Evolutionary conservation across 1,140 invertebrate genomes (phyloP), one percentile per base, ranked within the genome.

Genomic region (Brachionus paranguensis): DNA sequence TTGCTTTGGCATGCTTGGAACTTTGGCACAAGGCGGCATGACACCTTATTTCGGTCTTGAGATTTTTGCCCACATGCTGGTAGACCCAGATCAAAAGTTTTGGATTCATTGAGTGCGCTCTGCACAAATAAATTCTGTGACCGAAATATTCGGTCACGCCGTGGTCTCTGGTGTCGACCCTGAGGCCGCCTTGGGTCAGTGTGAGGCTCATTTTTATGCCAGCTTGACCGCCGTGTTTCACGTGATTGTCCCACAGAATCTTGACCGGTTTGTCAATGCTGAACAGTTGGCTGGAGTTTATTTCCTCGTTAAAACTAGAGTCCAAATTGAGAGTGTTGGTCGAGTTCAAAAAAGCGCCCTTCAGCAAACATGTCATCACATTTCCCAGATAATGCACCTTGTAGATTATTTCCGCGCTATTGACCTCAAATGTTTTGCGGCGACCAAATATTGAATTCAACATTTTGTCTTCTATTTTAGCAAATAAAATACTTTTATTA

Each of bases 61-160:
- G 53, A 81, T 81, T 81, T 68, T 81, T 81, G 5, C 78, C 78
- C 10, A 81, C 78, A 37, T 81, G 78, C n/a, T 81, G 78, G 10
- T 81, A 81, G 50, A 81, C 78, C 78, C 78, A 81, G 12, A 81
- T 64, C 10, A 81, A 14, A 2, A 81, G 53, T n/a, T 81, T 81
- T 20, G 78, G 33, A 17, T 81, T 60, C 4, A 81, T 11, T 3
- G 53, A 43, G 17, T 81, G 78, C 4, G 78, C 24, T 37, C 41
- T 60, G 41, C 20, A 20, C 6, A 81, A 27, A 41, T 81, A 68
- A 81, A 81, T 81, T n/a, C 78, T 20, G 33, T 81, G 78, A 29
- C 78, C 78, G 33, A 37, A 81, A n/a, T 81, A 81, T 47, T 81
- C 78, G 33, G 78, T 81, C 17, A 81, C 33, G 7, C 78, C 78